Conservation (phyloP, 2,797 vertebrate species). For the Erpetoichthys calabaricus region DNA sequence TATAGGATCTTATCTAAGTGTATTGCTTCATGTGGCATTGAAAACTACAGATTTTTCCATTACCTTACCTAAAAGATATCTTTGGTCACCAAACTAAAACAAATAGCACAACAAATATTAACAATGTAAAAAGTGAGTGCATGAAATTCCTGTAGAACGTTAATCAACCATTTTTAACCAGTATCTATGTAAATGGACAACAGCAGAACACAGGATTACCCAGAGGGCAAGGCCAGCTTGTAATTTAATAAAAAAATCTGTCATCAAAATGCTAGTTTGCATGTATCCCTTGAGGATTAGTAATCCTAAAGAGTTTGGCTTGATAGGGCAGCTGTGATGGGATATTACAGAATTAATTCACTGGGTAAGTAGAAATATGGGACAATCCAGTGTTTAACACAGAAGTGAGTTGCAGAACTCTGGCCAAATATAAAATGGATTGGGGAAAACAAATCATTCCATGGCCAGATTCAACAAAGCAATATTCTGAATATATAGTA, state of each 20-base stretch:
- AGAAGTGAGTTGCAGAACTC: slow-evolving; percentile 10
- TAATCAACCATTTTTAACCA: too few relatives aligned
- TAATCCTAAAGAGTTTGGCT: background rate
- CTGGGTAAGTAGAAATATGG: slow-evolving; percentile 11
- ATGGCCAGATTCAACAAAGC: slow-evolving; percentile 23
- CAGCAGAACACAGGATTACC: too few relatives aligned
- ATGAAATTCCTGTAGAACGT: too few relatives aligned
- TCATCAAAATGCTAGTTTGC: background rate
- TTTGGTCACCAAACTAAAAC: too few relatives aligned
- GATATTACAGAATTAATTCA: background rate
- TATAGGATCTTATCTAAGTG: too few relatives aligned
- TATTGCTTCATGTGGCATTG: too few relatives aligned
- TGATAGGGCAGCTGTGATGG: background rate
- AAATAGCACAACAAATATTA: too few relatives aligned
- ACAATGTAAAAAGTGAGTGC: too few relatives aligned
- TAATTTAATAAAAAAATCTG: background rate
- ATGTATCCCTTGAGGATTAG: background rate
- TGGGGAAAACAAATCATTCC: slow-evolving; percentile 17
- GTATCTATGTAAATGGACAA: too few relatives aligned
- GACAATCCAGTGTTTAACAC: slow-evolving; percentile 18
- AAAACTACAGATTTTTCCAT: too few relatives aligned
- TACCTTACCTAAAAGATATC: too few relatives aligned
- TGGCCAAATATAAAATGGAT: slow-evolving; percentile 27
- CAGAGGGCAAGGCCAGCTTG: background rate
- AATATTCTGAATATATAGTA: slow-evolving; percentile 14